phyloP scores from a whole-genome alignment of 1,140 invertebrate species.

The Sminthurides bifidus region DNA sequence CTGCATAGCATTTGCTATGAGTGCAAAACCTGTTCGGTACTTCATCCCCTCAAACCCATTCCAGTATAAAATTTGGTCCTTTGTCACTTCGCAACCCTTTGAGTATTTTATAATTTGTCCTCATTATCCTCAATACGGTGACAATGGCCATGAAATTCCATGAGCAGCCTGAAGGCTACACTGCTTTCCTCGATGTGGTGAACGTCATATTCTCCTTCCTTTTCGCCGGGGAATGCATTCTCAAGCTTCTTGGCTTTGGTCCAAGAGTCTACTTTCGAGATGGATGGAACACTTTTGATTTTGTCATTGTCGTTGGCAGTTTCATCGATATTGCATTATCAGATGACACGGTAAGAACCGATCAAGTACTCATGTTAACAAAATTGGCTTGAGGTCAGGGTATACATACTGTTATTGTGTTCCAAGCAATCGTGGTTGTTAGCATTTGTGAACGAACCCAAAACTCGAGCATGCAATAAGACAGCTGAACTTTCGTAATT shows the following conservation, averaged over 20 bases:
- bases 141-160: constrained; percentile 97
- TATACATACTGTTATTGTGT: background rate
- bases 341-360: constrained; percentile 74
- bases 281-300: constrained; percentile 99
- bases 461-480: no score
- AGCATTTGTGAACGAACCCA: no score
- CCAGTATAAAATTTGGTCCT: constrained; percentile 99
- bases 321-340: constrained; percentile 98
- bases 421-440: background rate
- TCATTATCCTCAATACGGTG: constrained; percentile 97
- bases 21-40: constrained; percentile 88
- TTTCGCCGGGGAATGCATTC: constrained; percentile 93
- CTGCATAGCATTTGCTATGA: constrained; percentile 98
- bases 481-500: no score
- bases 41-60: constrained; percentile 97
- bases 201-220: constrained; percentile 97
- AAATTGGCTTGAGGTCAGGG: background rate
- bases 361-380: background rate
- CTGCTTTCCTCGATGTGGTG: constrained; percentile 73
- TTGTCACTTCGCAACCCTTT: constrained; percentile 96
- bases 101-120: constrained; percentile 95
- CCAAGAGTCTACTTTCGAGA: constrained; percentile 99
- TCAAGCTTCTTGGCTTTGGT: constrained; percentile 96
- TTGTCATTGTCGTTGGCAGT: constrained; percentile 96
- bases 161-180: constrained; percentile 70